Conservation (phyloP, 2,113 vertebrate species). For the Phaetusa simplex region DNA sequence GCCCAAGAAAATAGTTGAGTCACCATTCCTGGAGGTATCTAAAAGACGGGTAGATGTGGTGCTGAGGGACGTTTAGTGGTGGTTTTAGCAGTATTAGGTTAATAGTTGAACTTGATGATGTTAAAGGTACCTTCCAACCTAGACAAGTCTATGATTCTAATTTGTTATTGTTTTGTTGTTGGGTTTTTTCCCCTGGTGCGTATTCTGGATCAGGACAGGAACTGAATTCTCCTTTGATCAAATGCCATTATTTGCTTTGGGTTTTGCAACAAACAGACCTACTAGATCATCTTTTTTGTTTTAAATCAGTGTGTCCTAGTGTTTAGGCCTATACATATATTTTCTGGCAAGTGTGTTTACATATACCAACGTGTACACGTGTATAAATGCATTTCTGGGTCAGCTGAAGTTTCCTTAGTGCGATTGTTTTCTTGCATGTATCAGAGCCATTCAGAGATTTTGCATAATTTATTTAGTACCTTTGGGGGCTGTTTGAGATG, state of each 20-base stretch:
- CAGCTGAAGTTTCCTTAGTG: neutral
- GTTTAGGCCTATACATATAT: neutral
- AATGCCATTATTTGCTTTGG: neutral
- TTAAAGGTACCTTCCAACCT: neutral
- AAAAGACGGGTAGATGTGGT: neutral
- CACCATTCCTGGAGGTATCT: neutral
- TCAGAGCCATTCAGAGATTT: neutral
- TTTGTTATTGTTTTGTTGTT: neutral
- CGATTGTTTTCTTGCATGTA: neutral
- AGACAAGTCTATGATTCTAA: neutral
- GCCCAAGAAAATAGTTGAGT: neutral
- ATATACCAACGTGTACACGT: too few relatives aligned
- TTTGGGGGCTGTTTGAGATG: neutral
- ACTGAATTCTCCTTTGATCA: constrained; percentile 9
- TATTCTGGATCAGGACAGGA: constrained; percentile 29
- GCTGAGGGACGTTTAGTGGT: neutral
- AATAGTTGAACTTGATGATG: too few relatives aligned
- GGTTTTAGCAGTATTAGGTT: neutral
- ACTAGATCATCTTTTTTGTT: neutral
- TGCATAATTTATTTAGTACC: neutral
- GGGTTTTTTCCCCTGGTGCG: neutral
- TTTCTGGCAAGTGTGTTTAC: neutral
- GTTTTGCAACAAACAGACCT: neutral
- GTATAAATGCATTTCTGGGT: neutral
- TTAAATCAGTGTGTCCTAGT: neutral